phyloP scores from a whole-genome alignment of 2,888 invertebrate genomes.

The Agrotis puta region DNA sequence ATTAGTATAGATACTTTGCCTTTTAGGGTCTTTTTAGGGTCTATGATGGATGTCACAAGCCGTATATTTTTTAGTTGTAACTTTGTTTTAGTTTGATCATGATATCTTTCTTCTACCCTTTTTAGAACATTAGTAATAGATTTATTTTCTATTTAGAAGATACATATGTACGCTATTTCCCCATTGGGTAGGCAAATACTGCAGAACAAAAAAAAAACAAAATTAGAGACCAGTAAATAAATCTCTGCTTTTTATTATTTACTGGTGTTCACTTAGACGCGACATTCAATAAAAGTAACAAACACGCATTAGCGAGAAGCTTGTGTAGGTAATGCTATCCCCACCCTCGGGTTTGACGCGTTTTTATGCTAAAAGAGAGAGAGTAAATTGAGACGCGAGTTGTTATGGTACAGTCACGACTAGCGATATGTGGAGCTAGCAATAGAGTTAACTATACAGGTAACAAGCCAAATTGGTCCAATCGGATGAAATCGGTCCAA shows the following conservation, averaged over 20 bases:
- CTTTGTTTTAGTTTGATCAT: not conserved
- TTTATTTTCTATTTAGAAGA: too few species aligned
- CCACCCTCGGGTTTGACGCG: not conserved
- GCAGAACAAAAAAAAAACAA: too few species aligned
- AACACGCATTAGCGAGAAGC: slow-evolving; percentile 24
- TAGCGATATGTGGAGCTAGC: too few species aligned
- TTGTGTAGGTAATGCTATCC: slow-evolving; percentile 18
- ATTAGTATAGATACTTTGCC: too few species aligned
- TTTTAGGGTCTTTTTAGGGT: too few species aligned
- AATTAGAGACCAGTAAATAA: not conserved
- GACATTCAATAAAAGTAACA: slow-evolving; percentile 7
- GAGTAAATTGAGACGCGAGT: slow-evolving; percentile 15
- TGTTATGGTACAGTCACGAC: not conserved
- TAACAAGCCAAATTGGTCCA: too few species aligned
- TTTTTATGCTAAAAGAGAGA: slow-evolving; percentile 6
- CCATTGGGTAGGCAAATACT: too few species aligned
- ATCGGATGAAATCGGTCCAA: too few species aligned
- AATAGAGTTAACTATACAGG: too few species aligned
- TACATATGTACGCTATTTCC: too few species aligned
- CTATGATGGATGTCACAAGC: not conserved
- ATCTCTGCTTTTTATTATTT: not conserved
- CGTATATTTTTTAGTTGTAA: not conserved
- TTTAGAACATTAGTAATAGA: not conserved
- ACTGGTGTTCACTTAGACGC: slow-evolving; percentile 10
- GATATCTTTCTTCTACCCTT: not conserved